Conservation (phyloP, 2,113 vertebrate species). For the Sciurus niger region DNA sequence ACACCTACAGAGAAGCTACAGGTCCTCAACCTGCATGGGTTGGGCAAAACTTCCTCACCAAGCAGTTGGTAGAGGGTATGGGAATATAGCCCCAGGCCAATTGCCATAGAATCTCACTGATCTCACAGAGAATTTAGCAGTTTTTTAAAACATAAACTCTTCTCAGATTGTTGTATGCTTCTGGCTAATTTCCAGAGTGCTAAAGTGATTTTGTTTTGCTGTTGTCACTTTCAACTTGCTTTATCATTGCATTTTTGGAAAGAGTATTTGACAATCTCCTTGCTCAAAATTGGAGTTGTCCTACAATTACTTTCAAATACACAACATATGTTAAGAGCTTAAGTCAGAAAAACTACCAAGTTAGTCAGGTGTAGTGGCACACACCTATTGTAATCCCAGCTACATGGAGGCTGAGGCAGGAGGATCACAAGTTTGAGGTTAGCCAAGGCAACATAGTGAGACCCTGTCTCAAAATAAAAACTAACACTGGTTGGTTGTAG, state of each 20-base stretch:
- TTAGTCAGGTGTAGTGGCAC: not conserved
- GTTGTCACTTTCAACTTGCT: not conserved
- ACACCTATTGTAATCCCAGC: not conserved
- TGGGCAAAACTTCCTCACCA: not conserved
- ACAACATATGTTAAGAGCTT: constrained; percentile 26
- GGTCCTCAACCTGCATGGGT: not conserved
- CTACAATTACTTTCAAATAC: constrained; percentile 44
- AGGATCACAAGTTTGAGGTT: too few relatives aligned
- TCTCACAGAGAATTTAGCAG: not conserved
- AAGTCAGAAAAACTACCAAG: not conserved
- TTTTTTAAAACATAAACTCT: not conserved
- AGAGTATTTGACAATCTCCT: not conserved
- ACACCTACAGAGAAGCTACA: too few relatives aligned
- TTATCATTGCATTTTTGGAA: not conserved
- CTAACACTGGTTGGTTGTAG: too few relatives aligned
- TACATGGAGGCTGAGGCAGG: not conserved
- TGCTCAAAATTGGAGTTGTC: not conserved
- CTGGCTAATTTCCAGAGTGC: not conserved
- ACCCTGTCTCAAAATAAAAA: too few relatives aligned
- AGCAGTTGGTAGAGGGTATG: not conserved
- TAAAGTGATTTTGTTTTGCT: not conserved
- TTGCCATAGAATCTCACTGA: not conserved
- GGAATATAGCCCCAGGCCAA: not conserved
- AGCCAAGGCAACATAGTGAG: too few relatives aligned
- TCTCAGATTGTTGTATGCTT: not conserved